Evolutionary conservation across 1,140 invertebrate species (phyloP).

Genomic region (Zophobas atratus): DNA sequence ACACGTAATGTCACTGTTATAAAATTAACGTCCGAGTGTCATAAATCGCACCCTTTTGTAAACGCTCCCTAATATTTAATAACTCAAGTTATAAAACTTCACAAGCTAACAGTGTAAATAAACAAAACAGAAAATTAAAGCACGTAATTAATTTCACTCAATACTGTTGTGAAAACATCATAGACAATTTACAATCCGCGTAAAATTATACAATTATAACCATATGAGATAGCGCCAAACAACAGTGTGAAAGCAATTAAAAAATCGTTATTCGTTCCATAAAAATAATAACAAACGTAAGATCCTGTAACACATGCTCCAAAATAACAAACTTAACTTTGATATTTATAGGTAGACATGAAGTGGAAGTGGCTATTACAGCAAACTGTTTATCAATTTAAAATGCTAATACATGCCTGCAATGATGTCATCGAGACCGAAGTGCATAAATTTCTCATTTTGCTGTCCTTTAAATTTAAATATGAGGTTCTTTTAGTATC

Average conservation of each 20-base stretch:
- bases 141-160: too few species aligned
- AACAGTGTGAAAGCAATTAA: not conserved
- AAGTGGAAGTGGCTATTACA: not conserved
- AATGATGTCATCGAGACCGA: not conserved
- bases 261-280: not conserved
- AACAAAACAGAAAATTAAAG: too few species aligned
- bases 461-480: too few species aligned
- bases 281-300: not conserved
- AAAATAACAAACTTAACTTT: not conserved
- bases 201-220: too few species aligned
- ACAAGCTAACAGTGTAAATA: too few species aligned
- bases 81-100: too few species aligned
- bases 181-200: too few species aligned
- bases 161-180: too few species aligned
- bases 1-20: not conserved
- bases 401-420: slow-evolving; percentile 12
- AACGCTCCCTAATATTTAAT: not conserved
- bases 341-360: not conserved
- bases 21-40: not conserved
- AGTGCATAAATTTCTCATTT: not conserved
- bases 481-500: too few species aligned
- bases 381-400: slow-evolving; percentile 12
- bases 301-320: not conserved
- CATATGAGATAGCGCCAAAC: too few species aligned
- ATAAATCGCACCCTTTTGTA: not conserved